phyloP scores from a whole-genome alignment of 2,113 vertebrate genomes.

The Xyliphius kryptos region DNA sequence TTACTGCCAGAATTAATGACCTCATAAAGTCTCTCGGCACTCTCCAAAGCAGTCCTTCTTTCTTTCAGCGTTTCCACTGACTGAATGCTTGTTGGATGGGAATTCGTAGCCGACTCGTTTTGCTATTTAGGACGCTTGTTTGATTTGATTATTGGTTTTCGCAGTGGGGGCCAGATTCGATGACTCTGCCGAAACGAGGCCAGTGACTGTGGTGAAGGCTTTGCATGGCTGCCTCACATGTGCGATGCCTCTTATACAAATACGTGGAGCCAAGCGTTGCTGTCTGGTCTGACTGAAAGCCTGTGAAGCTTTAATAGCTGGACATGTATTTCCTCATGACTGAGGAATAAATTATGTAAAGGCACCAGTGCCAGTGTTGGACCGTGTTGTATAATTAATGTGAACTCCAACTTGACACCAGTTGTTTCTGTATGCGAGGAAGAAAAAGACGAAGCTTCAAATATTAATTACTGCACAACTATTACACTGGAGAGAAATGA shows the following conservation, averaged over 20 bases:
- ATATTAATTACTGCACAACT: conserved; percentile 56
- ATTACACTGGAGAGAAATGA: conserved; percentile 21
- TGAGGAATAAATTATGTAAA: conserved; percentile 62
- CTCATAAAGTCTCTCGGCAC: conserved; percentile 57
- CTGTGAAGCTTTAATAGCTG: conserved; percentile 51
- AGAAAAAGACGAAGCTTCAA: conserved; percentile 50
- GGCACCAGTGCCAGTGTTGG: conserved; percentile 53
- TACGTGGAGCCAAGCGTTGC: conserved; percentile 24
- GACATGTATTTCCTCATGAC: conserved; percentile 52
- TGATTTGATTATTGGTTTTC: conserved; percentile 11
- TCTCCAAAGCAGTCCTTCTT: background rate
- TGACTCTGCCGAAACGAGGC: conserved; percentile 7
- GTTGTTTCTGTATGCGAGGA: conserved; percentile 59
- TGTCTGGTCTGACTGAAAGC: conserved; percentile 40
- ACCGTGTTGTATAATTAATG: conserved; percentile 67
- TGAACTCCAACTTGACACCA: conserved; percentile 63
- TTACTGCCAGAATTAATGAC: conserved; percentile 57
- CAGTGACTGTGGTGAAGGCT: conserved; percentile 13
- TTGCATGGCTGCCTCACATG: background rate
- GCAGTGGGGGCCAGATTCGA: background rate
- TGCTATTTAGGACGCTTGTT: conserved; percentile 1
- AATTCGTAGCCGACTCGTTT: conserved; percentile 7
- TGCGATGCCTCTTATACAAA: conserved; percentile 25
- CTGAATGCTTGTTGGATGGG: conserved; percentile 19
- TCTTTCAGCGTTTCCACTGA: conserved; percentile 30